Base-by-base conservation (phyloP, 2,113 vertebrate genomes). In the Rhabdornis inornatus region DNA sequence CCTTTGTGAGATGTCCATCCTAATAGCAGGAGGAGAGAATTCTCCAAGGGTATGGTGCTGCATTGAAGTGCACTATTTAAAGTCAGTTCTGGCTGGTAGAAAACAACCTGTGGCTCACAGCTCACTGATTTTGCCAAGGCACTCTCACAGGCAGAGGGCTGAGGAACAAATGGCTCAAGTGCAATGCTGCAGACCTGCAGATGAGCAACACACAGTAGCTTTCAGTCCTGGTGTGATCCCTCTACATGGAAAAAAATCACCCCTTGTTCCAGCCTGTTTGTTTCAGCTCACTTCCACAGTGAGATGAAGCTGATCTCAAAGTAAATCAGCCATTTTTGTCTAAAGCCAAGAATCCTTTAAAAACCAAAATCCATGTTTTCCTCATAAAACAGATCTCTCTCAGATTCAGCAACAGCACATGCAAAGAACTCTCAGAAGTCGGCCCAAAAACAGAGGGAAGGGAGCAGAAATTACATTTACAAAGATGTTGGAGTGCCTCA, bases 381-480 rank as follows among this genome's bases (percentile, higher is more conserved):
- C 66, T 45, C 18, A 16, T 42, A 5, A 64, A 61, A 52, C 20
- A 50, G 28, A 33, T 6, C 35, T 50, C 55, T 61, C 13, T 57
- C 30, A 6, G 7, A 20, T 60, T 89, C 28, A 88, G 63, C 8
- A 79, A 44, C 7, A 35, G 28, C 37, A 9, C 35, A 45, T n/a
- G 31, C 1, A 57, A 40, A 86, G 47, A 72, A 35, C 24, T 82
- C 40, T 4, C 16, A 81, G 66, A 81, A 91, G 23, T 10, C 11
- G 9, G 50, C 52, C 53, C 56, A 28, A 49, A 92, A 94, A 23
- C 53, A 69, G 71, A 95, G 64, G 77, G 56, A 91, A 86, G 23
- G 68, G 56, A 94, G 24, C n/a, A 90, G 63, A 86, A 89, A 92
- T 92, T 68, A 79, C 77, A 89, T 94, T 92, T 81, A 57, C 92